These are phyloP conservation scores for Eutrigla gurnardus DNA, from an alignment of 2,797 vertebrate species.

Conservation along the genomic window DNA sequence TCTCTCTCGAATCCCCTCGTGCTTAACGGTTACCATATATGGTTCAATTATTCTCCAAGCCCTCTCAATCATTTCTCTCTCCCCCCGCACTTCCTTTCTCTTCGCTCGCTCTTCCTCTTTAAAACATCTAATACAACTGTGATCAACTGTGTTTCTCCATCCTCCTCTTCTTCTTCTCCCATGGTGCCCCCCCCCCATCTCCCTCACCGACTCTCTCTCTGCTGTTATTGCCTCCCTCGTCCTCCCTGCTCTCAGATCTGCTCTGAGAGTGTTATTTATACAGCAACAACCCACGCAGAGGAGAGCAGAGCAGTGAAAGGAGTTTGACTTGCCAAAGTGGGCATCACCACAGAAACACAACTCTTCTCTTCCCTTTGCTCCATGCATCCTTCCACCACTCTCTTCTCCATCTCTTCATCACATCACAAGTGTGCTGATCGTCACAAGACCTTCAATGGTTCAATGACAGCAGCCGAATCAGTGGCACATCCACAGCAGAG, in stretches of 20 bases:
- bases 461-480: constrained; percentile 35
- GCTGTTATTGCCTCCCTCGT: constrained; percentile 61
- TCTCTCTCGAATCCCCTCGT: constrained; percentile 65
- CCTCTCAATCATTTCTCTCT: constrained; percentile 59
- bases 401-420: constrained; percentile 40
- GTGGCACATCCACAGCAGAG: constrained; percentile 6
- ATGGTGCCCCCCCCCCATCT: constrained; percentile 33
- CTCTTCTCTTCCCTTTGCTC: constrained; percentile 55
- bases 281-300: constrained; percentile 81
- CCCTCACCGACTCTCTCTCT: constrained; percentile 49
- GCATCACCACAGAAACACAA: constrained; percentile 81
- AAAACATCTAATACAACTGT: constrained; percentile 71
- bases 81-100: constrained; percentile 37
- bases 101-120: constrained; percentile 49
- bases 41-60: constrained; percentile 73
- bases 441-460: constrained; percentile 52
- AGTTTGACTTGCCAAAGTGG: constrained; percentile 85
- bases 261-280: constrained; percentile 83
- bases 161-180: constrained; percentile 39
- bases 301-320: constrained; percentile 74
- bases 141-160: constrained; percentile 62
- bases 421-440: constrained; percentile 39
- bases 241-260: constrained; percentile 74
- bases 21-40: constrained; percentile 74
- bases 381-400: constrained; percentile 43